phyloP scores from a whole-genome alignment of 1,140 invertebrate species.

The Vanessa atalanta region DNA sequence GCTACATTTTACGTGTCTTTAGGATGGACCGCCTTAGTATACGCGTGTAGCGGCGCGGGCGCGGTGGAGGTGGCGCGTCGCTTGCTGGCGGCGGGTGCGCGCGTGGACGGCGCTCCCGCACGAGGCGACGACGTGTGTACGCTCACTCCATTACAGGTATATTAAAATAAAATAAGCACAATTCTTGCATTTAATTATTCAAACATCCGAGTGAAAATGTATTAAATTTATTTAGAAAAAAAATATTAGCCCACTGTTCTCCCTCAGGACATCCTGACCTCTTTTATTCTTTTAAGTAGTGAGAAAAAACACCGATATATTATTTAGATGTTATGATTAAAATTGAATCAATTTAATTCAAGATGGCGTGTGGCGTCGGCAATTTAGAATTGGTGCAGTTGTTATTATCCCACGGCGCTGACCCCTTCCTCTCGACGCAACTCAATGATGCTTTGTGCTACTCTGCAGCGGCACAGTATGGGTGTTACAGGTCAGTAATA shows the following conservation, averaged over 20 bases:
- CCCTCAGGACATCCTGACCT: too few species aligned
- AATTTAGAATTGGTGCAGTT: slow-evolving; percentile 90
- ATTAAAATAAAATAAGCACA: too few species aligned
- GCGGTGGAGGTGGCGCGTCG: slow-evolving; percentile 81
- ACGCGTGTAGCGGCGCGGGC: slow-evolving; percentile 78
- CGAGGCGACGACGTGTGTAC: slow-evolving; percentile 91
- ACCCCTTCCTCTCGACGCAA: slow-evolving; percentile 92
- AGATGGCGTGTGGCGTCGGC: slow-evolving; percentile 89
- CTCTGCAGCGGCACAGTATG: slow-evolving; percentile 90
- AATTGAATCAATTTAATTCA: slow-evolving; percentile 25
- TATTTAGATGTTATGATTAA: not conserved
- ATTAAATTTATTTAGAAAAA: too few species aligned
- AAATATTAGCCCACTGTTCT: too few species aligned
- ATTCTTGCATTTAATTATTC: too few species aligned
- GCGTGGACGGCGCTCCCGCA: slow-evolving; percentile 91
- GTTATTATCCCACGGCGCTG: slow-evolving; percentile 90
- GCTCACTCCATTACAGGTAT: slow-evolving; percentile 90
- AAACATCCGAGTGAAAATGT: too few species aligned
- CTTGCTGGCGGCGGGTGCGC: slow-evolving; percentile 89
- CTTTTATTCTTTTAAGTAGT: too few species aligned
- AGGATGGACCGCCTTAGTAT: slow-evolving; percentile 79
- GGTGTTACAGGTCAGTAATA: slow-evolving; percentile 85
- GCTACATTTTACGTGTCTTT: slow-evolving; percentile 4
- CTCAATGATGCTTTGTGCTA: slow-evolving; percentile 92
- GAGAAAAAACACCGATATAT: too few species aligned